Evolutionary conservation across 1,140 invertebrate genomes (phyloP).

Genomic region (Papilio aristodemus): DNA sequence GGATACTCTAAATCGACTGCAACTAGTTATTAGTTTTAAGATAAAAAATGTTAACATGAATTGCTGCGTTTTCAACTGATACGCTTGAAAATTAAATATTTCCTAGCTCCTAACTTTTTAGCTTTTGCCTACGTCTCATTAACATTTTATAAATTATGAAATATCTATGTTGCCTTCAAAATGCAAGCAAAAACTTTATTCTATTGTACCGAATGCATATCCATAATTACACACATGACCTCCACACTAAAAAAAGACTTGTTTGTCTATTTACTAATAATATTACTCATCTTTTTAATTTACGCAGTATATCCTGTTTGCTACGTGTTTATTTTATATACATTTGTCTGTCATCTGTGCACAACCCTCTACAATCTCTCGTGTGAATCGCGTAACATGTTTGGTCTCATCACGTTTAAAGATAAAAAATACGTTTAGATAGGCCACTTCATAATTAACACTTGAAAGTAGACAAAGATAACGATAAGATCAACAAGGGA

Average conservation of each 20-base stretch:
- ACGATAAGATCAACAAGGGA: too few species aligned
- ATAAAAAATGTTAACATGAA: too few species aligned
- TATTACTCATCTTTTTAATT: background rate
- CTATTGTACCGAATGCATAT: background rate
- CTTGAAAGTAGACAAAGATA: too few species aligned
- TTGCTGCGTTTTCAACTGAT: too few species aligned
- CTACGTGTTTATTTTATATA: background rate
- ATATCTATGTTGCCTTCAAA: background rate
- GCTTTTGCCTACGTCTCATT: background rate
- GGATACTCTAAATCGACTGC: too few species aligned
- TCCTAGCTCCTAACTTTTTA: background rate
- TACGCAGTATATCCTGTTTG: background rate
- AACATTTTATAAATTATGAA: background rate
- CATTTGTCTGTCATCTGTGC: background rate
- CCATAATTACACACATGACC: background rate
- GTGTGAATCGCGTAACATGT: background rate
- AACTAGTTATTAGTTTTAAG: too few species aligned
- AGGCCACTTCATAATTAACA: too few species aligned
- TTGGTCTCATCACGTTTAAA: background rate
- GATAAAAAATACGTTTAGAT: background rate
- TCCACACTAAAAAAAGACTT: background rate
- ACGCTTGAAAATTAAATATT: background rate
- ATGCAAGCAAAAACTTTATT: slow-evolving; percentile 7
- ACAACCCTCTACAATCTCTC: background rate
- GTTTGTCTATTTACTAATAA: background rate